These are phyloP conservation scores for Nemopilema nomurai DNA, from an alignment of 30 jellyfish, hydroid and myxozoan genomes.

Conservation along the genomic window DNA sequence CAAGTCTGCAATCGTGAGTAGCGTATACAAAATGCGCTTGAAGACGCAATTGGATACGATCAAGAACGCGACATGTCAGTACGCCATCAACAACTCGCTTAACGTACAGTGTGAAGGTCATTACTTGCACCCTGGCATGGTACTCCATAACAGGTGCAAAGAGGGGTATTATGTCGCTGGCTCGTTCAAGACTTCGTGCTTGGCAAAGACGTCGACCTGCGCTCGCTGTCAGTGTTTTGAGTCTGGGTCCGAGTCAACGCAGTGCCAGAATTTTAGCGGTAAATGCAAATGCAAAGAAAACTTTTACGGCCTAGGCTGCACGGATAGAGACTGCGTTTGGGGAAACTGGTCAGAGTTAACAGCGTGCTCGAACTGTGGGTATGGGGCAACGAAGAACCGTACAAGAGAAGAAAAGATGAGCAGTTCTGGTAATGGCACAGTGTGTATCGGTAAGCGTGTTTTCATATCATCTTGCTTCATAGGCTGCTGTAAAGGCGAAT, in stretches of 20 bases:
- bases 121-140: constrained; percentile 38
- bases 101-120: constrained; percentile 37
- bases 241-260: constrained; percentile 4
- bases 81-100: background rate
- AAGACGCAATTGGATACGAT: background rate
- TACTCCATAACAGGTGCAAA: constrained; percentile 24
- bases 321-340: constrained; percentile 43
- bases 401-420: background rate
- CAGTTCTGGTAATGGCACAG: constrained; percentile 2
- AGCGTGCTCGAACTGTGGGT: constrained; percentile 26
- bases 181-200: constrained; percentile 23
- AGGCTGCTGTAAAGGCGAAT: constrained; percentile 43
- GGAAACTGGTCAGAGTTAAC: constrained; percentile 18
- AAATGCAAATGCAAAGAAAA: constrained; percentile 34
- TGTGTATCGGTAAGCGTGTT: background rate
- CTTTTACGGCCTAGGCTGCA: constrained; percentile 20
- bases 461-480: background rate
- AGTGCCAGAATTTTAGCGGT: constrained; percentile 25
- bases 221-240: constrained; percentile 4
- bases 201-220: constrained; percentile 21
- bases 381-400: constrained; percentile 28
- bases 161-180: constrained; percentile 22
- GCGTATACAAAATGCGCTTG: background rate
- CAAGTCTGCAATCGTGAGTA: constrained; percentile 1
- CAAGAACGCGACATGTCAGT: constrained; percentile 30